These are phyloP conservation scores for Epinotia demarniana DNA, from an alignment of 2,888 invertebrate species.

Conservation along the genomic window DNA sequence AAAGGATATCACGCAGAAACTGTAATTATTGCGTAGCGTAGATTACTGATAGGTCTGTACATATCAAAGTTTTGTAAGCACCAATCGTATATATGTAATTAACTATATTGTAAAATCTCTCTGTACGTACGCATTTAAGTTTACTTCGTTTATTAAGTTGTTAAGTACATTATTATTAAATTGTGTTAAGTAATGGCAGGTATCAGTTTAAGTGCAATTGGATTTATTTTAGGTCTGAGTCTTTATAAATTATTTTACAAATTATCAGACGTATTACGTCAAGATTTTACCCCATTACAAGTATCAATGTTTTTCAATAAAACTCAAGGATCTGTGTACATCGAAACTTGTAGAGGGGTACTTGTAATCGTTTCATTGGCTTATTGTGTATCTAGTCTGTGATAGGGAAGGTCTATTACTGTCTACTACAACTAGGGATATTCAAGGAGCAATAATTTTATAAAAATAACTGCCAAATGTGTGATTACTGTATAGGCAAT, in stretches of 20 bases:
- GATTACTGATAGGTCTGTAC: constrained; percentile 68
- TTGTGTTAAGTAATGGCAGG: constrained; percentile 58
- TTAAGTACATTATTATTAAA: constrained; percentile 43
- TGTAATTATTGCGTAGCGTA: constrained; percentile 67
- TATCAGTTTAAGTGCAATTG: constrained; percentile 63
- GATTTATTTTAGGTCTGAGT: constrained; percentile 64
- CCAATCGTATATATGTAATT: constrained; percentile 63
- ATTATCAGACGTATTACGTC: neutral
- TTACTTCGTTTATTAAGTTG: constrained; percentile 46
- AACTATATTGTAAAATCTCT: constrained; percentile 49
- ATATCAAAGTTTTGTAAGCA: constrained; percentile 76
- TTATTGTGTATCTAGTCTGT: constrained; percentile 74
- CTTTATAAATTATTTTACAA: constrained; percentile 39
- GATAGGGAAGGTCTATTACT: constrained; percentile 64
- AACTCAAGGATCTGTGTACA: constrained; percentile 24
- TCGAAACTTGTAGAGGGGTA: constrained; percentile 32
- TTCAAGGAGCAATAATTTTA: constrained; percentile 33
- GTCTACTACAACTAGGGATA: constrained; percentile 50
- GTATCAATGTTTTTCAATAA: constrained; percentile 19
- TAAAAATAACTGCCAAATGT: constrained; percentile 19
- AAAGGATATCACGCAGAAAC: constrained; percentile 55
- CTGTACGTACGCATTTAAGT: constrained; percentile 68
- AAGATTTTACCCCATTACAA: constrained; percentile 5
- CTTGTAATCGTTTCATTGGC: constrained; percentile 43
- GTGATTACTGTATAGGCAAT: constrained; percentile 11